Base-by-base conservation (phyloP, 2,113 vertebrate genomes). In the Bolborhynchus lineola region DNA sequence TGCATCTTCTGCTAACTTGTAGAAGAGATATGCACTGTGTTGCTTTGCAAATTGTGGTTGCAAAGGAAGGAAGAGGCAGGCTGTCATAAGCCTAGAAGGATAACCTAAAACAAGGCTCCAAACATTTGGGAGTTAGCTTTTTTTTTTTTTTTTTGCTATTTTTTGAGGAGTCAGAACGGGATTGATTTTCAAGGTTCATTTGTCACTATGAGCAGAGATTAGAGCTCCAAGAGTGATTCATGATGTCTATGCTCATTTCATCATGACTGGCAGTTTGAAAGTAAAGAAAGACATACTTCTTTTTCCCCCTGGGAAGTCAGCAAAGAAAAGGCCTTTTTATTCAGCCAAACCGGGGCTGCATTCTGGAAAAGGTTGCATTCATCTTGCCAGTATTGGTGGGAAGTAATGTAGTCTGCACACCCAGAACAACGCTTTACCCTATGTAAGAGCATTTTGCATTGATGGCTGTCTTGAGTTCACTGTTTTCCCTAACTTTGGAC, bases 101-200 rank as follows among this genome's bases (percentile, higher is more conserved):
- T 59, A 83, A 69, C 13, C 4, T 77, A 16, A 50, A 88, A 55
- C 13, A 77, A 33, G 16, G 4, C 29, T 82, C 9, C 42, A 55
- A 28, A 46, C 11, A 2, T 80, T 86, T 88, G 33, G 16, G 29
- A 90, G 25, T 41, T 55, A 65, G 25, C 15, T 78, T 78, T 55
- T n/a, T 31, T 18, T 55, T 19, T 21, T n/a, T 55, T 19, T 13
- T n/a, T 59, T 24, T 35, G 12, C 12, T n/a, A 9, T 35, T 35
- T 33, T 35, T 59, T 84, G 55, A 65, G 33, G 65, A 96, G 77
- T 83, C 55, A 95, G 94, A 96, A 88, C 37, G 20, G 19, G 68
- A 97, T 96, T 96, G 97, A 97, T 97, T 98, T 97, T 89, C 26
- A 26, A 92, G 89, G 95, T 91, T 97, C 94, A 67, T 97, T 97